Percentiles rank a stretch among this genome's conserved stretches.
phyloP scores from a whole-genome alignment of 1,140 invertebrate genomes.

The Microplitis mediator region DNA sequence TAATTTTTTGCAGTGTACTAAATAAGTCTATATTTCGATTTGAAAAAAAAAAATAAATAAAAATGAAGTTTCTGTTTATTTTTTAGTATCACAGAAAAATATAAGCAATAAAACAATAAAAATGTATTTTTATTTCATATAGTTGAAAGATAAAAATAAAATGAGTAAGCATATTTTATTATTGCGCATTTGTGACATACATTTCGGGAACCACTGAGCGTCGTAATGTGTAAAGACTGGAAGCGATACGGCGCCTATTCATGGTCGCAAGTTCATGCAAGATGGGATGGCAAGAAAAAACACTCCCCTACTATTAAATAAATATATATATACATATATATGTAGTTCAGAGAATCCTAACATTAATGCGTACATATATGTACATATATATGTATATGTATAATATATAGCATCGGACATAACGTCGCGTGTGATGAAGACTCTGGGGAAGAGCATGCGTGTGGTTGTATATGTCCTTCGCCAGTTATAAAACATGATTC shows the following conservation, averaged over 20 bases:
- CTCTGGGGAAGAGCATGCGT: slow-evolving; percentile 7
- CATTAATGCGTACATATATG: slow-evolving; percentile 10
- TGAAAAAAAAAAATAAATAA: too few species aligned
- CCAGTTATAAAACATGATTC: slow-evolving; percentile 36
- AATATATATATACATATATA: not conserved
- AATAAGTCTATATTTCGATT: too few species aligned
- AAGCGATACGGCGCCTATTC: slow-evolving; percentile 14
- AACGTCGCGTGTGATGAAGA: slow-evolving; percentile 4
- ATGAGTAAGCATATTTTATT: not conserved
- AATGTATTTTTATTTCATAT: not conserved
- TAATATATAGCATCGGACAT: not conserved
- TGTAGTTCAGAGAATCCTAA: slow-evolving; percentile 13
- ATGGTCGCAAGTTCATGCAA: slow-evolving; percentile 7
- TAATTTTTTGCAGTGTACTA: too few species aligned
- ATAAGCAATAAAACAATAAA: too few species aligned
- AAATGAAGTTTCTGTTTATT: too few species aligned
- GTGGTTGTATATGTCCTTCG: slow-evolving; percentile 26
- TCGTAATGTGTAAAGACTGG: slow-evolving; percentile 7
- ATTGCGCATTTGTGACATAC: slow-evolving; percentile 14
- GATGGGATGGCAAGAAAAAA: not conserved
- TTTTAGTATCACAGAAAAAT: too few species aligned
- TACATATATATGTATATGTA: not conserved
- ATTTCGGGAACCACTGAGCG: slow-evolving; percentile 27
- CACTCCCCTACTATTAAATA: too few species aligned
- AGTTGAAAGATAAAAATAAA: not conserved